These are phyloP conservation scores for Progne subis DNA, from an alignment of 2,113 vertebrate genomes.

Conservation along the genomic window DNA sequence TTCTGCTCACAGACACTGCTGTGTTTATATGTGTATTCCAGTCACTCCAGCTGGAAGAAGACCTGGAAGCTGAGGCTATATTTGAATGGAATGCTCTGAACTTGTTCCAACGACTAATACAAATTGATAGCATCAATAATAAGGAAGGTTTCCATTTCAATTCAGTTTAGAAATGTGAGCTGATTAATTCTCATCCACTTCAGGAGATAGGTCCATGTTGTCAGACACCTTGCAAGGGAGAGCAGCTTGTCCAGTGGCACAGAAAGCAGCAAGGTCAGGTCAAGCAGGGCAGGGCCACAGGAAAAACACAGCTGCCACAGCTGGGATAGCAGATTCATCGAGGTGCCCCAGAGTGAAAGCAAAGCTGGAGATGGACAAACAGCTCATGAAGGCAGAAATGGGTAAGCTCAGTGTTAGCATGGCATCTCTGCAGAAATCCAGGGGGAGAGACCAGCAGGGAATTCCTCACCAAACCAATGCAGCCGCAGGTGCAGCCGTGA, in stretches of 20 bases:
- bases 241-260: background rate
- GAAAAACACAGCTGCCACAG: constrained; percentile 66
- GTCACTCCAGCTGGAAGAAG: constrained; percentile 65
- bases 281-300: background rate
- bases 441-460: constrained; percentile 10
- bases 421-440: constrained; percentile 70
- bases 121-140: background rate
- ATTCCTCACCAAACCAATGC: background rate
- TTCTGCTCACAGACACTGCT: background rate
- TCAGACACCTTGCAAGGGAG: background rate
- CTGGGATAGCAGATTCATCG: constrained; percentile 71
- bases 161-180: background rate
- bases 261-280: background rate
- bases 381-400: constrained; percentile 73
- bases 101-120: background rate
- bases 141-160: background rate
- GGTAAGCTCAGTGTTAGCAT: constrained; percentile 64
- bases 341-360: constrained; percentile 70
- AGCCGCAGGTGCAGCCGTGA: background rate
- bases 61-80: constrained; percentile 69
- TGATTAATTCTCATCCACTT: background rate
- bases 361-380: constrained; percentile 77
- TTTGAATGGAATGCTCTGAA: background rate
- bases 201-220: background rate
- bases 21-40: background rate